Conservation (phyloP, 2,113 vertebrate species). For the Tichodroma muraria region DNA sequence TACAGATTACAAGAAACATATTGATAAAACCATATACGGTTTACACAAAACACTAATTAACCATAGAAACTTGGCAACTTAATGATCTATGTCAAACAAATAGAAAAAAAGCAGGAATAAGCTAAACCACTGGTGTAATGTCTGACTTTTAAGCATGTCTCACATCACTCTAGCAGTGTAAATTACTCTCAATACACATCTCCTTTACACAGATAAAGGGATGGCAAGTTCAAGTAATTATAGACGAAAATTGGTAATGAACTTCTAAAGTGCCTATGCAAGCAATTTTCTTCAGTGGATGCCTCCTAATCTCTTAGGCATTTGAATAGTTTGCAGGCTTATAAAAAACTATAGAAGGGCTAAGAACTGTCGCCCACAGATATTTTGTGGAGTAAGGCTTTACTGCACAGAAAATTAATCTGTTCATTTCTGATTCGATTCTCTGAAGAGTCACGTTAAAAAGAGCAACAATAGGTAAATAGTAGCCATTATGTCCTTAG, state of each 20-base stretch:
- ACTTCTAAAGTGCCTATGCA: neutral
- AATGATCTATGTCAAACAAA: neutral
- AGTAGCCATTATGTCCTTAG: neutral
- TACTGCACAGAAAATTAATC: neutral
- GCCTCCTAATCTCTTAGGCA: neutral
- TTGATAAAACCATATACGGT: neutral
- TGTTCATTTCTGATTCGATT: neutral
- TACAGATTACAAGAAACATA: neutral
- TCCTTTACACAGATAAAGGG: neutral
- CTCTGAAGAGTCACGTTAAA: neutral
- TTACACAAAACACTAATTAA: slow-evolving; percentile 27
- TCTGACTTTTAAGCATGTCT: neutral
- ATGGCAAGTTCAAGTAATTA: neutral
- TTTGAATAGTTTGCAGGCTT: neutral
- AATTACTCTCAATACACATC: neutral
- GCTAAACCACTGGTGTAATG: neutral
- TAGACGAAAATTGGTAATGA: neutral
- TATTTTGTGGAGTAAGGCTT: neutral
- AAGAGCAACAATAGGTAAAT: neutral
- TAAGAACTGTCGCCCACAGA: neutral
- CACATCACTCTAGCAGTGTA: neutral
- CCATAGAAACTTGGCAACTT: neutral
- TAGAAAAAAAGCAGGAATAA: neutral
- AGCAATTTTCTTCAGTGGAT: neutral
- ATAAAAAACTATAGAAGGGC: neutral